phyloP scores from a whole-genome alignment of 2,113 vertebrate species.

The Perognathus longimembris region DNA sequence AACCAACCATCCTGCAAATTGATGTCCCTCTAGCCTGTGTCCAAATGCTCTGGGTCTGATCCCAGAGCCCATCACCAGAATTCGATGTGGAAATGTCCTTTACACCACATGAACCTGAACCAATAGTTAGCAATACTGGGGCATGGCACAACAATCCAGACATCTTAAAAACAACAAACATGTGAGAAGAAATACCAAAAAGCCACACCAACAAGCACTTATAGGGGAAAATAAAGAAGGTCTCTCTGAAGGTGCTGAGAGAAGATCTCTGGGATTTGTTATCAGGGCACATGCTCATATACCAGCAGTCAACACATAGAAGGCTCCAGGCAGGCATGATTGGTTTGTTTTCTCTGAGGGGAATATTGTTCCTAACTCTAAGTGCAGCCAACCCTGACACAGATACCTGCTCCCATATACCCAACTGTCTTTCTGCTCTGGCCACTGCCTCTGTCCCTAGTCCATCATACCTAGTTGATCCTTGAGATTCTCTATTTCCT shows the following conservation, averaged over 20 bases:
- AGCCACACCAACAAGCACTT: background rate
- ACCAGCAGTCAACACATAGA: background rate
- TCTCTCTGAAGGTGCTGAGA: background rate
- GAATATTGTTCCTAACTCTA: background rate
- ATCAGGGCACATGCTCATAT: fast-evolving
- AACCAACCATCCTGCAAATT: background rate
- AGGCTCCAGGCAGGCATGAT: background rate
- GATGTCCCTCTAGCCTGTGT: background rate
- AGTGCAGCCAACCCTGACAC: background rate
- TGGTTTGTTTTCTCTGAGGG: background rate
- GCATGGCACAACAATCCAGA: no score
- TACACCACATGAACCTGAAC: no score
- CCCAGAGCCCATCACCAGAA: no score
- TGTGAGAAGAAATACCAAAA: background rate
- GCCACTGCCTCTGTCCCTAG: no score
- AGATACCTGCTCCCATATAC: no score
- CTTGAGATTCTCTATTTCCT: background rate
- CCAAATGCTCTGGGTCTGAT: no score
- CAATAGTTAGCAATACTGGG: no score
- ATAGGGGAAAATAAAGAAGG: background rate
- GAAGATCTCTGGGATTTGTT: background rate
- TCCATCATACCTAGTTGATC: background rate
- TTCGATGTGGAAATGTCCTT: no score
- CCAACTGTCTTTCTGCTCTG: no score
- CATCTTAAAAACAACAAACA: no score